Base-by-base conservation (phyloP, 2,888 invertebrate species). In the Hypena proboscidalis region DNA sequence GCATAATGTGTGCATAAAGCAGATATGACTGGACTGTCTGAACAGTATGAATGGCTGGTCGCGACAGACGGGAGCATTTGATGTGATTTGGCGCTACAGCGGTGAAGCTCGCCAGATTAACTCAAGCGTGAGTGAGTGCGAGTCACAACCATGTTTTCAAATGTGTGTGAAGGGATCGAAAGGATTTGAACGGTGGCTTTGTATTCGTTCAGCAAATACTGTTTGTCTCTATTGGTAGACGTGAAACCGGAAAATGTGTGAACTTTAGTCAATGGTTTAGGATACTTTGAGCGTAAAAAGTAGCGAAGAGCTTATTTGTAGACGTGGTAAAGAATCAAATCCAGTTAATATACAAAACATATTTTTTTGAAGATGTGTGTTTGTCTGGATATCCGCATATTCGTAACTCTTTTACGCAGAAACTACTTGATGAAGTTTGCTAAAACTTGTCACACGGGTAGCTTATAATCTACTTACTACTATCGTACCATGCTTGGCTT, bases 31-130 rank as follows among this genome's bases (percentile, higher is more conserved):
- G 11, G 2, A 9, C 9, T n/a, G 19, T 42, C 7, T 10, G 19
- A 25, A 27, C 33, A 20, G 40, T 49, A 41, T 45, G 39, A 44
- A 48, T 38, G 39, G 30, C 25, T 40, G 44, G 56, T 54, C 51
- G 36, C 39, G 66, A 67, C 63, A 67, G 59, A 63, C 48, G 45
- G 49, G 51, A 56, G 51, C 60, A 58, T 63, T 58, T 66, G 59
- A 70, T 72, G 66, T 72, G 73, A 77, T 74, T 75, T 62, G 56
- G 53, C 53, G 50, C 58, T 50, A 69, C 69, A 67, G 67, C 58
- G 62, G 70, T 70, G 76, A 71, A 74, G 50, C 65, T 58, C 48
- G 39, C 50, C 50, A 66, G 67, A 74, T 72, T 73, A 75, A 74
- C 70, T 74, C 63, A 59, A 70, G 60, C 72, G 64, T 67, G 43